These are phyloP conservation scores for Cheilinus undulatus DNA, from an alignment of 2,113 vertebrate genomes.

Conservation along the genomic window DNA sequence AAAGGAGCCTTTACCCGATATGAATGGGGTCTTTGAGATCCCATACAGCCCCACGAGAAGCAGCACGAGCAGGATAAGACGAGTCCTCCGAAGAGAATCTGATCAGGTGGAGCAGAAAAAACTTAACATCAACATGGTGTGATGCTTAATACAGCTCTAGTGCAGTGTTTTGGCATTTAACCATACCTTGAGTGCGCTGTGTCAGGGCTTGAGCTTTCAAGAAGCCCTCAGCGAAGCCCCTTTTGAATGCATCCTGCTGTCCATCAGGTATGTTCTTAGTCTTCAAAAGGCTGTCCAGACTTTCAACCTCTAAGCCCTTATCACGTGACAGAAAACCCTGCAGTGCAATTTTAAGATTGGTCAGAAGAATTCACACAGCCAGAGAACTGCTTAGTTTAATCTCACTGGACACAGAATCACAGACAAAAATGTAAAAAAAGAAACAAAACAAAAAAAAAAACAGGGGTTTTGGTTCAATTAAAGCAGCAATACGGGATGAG, in stretches of 20 bases:
- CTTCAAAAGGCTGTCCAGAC: conserved; percentile 90
- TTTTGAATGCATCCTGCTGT: conserved; percentile 96
- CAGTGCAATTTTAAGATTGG: background rate
- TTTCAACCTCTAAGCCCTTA: conserved; percentile 89
- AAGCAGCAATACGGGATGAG: too few species aligned
- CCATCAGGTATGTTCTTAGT: conserved; percentile 91
- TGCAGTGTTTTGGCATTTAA: background rate
- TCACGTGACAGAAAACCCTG: conserved; percentile 92
- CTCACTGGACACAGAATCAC: too few species aligned
- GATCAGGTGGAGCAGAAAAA: conserved; percentile 16
- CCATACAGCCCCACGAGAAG: conserved; percentile 90
- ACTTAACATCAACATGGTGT: background rate
- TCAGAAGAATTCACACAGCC: background rate
- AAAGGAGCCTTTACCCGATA: conserved; percentile 91
- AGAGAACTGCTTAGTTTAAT: background rate
- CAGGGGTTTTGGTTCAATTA: too few species aligned
- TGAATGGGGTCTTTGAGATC: conserved; percentile 92
- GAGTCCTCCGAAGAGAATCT: conserved; percentile 93
- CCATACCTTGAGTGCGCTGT: conserved; percentile 91
- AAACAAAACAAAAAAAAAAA: too few species aligned
- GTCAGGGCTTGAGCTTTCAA: conserved; percentile 93
- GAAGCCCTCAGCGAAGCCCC: conserved; percentile 96
- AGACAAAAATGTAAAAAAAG: too few species aligned
- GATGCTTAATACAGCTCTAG: background rate
- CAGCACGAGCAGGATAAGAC: conserved; percentile 90